phyloP scores from a whole-genome alignment of 2,113 vertebrate species.

The Plecotus auritus region DNA sequence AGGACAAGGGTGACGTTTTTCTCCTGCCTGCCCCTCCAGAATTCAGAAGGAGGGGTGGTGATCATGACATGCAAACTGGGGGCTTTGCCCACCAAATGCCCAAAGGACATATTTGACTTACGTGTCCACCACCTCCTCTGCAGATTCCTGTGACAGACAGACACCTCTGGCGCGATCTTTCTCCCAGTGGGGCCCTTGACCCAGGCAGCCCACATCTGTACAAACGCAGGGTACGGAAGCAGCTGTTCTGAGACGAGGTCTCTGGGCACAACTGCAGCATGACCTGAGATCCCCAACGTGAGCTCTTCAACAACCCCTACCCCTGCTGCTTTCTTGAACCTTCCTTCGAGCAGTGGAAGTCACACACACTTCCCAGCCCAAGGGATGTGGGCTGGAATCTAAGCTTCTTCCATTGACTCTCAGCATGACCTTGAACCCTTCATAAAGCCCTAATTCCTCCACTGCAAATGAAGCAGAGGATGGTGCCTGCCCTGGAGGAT shows the following conservation, averaged over 20 bases:
- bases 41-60: background rate
- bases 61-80: background rate
- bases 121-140: accelerated
- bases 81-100: background rate
- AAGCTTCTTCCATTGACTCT: background rate
- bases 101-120: background rate
- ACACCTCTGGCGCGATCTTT: background rate
- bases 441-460: background rate
- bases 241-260: background rate
- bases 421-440: background rate
- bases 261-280: background rate
- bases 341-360: background rate
- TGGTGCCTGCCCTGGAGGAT: background rate
- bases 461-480: background rate
- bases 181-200: background rate
- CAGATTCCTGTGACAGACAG: background rate
- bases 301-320: background rate
- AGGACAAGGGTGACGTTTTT: background rate
- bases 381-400: background rate
- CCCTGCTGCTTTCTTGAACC: background rate
- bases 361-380: background rate
- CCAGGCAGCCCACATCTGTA: background rate
- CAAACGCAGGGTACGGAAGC: background rate
- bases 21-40: background rate
- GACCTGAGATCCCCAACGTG: background rate